Percentiles rank a stretch among this genome's conserved stretches.
Conservation (phyloP, 2,888 invertebrate genomes). For the Chrysodeixis includens region DNA sequence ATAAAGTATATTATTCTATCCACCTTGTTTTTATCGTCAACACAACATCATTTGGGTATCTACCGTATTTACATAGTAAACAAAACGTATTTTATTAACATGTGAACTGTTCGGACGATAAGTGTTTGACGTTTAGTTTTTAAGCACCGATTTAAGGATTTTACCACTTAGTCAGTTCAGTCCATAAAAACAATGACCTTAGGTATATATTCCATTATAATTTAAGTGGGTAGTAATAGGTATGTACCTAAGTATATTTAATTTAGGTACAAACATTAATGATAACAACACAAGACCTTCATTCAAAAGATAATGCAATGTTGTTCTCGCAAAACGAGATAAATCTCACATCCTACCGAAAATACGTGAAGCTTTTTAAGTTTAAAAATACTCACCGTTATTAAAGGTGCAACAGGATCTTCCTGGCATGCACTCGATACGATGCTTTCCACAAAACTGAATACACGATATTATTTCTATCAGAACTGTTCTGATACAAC, state of each 20-base stretch:
- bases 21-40: neutral
- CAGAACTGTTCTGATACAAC: conserved; percentile 64
- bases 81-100: neutral
- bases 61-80: neutral
- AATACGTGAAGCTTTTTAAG: conserved; percentile 38
- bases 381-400: conserved; percentile 82
- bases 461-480: conserved; percentile 70
- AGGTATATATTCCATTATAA: neutral
- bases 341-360: conserved; percentile 25
- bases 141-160: neutral
- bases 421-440: conserved; percentile 77
- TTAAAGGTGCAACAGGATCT: conserved; percentile 85
- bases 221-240: neutral
- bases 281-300: conserved; percentile 13
- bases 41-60: neutral
- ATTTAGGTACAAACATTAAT: neutral
- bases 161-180: neutral
- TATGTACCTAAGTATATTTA: neutral
- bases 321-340: neutral
- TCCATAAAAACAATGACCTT: neutral
- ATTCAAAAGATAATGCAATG: neutral
- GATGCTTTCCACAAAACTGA: conserved; percentile 83
- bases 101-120: neutral
- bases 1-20: no score
- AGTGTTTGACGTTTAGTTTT: neutral